Conservation (phyloP, 2,888 invertebrate genomes). For the Eretmocerus hayati region DNA sequence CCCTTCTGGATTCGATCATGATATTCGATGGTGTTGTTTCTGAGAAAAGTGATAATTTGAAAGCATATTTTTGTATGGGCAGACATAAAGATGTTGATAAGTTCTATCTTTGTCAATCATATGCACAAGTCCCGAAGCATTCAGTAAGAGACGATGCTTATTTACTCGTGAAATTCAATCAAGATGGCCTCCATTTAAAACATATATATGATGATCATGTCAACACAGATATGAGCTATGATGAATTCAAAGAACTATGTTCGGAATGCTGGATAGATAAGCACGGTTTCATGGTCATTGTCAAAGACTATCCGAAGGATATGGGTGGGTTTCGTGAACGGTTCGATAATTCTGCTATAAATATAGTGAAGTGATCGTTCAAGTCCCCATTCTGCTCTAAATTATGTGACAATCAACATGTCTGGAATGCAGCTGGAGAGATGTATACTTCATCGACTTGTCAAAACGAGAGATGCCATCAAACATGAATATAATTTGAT, state of each 20-base stretch:
- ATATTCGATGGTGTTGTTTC: too few species aligned
- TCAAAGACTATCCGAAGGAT: too few species aligned
- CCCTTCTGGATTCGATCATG: too few species aligned
- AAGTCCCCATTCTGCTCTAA: too few species aligned
- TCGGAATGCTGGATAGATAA: not conserved
- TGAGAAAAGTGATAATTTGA: constrained; percentile 24
- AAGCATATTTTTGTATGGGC: constrained; percentile 25
- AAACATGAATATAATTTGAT: too few species aligned
- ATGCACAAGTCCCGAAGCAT: constrained; percentile 17
- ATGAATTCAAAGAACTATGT: not conserved
- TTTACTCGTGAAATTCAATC: constrained; percentile 31
- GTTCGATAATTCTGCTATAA: not conserved
- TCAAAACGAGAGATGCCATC: too few species aligned
- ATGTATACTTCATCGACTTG: too few species aligned
- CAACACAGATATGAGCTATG: too few species aligned
- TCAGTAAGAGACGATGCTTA: constrained; percentile 14
- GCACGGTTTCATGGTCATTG: not conserved
- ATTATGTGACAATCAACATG: too few species aligned
- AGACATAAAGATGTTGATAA: constrained; percentile 30
- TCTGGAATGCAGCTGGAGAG: too few species aligned
- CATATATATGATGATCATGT: too few species aligned
- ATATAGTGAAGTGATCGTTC: not conserved
- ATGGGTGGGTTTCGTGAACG: not conserved
- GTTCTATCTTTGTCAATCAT: constrained; percentile 25
- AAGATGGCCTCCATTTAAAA: constrained; percentile 40